Evolutionary conservation across 2,888 invertebrate genomes (phyloP).

Genomic region (Trachelus iudaicus): DNA sequence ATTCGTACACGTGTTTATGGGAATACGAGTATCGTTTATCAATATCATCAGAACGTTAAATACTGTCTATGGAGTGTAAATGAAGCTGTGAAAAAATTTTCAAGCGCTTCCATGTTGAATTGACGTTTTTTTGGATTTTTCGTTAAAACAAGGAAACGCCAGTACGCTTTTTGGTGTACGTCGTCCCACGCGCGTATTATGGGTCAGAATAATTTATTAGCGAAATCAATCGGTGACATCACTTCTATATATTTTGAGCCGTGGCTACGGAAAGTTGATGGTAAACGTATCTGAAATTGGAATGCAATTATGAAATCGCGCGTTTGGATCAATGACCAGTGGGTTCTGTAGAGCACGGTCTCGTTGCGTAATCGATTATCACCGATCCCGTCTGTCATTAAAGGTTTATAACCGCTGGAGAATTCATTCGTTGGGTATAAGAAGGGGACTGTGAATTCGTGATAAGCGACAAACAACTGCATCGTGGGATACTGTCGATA

Average conservation of each 20-base stretch:
- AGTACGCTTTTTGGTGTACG: not conserved
- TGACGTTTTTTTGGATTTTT: not conserved
- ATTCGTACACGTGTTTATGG: not conserved
- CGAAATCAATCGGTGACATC: conserved; percentile 30
- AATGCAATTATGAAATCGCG: conserved; percentile 45
- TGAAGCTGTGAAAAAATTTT: not conserved
- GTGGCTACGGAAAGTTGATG: conserved; percentile 7
- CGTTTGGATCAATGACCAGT: conserved; percentile 48
- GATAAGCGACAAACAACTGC: conserved; percentile 18
- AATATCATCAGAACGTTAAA: not conserved
- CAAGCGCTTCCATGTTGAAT: not conserved
- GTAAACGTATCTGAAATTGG: conserved; percentile 29
- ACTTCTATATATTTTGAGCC: conserved; percentile 17
- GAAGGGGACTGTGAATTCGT: conserved; percentile 29
- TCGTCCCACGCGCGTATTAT: conserved; percentile 6
- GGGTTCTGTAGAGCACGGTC: conserved; percentile 21
- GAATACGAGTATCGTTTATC: not conserved
- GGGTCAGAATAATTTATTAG: conserved; percentile 26
- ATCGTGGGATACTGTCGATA: not conserved
- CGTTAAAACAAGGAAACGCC: not conserved
- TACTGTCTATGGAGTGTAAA: not conserved
- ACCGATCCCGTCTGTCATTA: conserved; percentile 34
- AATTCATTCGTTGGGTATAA: conserved; percentile 28
- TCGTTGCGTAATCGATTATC: conserved; percentile 43
- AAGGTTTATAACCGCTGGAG: conserved; percentile 23